Conservation (phyloP, 2,113 vertebrate species). For the Mormyrus lacerda region DNA sequence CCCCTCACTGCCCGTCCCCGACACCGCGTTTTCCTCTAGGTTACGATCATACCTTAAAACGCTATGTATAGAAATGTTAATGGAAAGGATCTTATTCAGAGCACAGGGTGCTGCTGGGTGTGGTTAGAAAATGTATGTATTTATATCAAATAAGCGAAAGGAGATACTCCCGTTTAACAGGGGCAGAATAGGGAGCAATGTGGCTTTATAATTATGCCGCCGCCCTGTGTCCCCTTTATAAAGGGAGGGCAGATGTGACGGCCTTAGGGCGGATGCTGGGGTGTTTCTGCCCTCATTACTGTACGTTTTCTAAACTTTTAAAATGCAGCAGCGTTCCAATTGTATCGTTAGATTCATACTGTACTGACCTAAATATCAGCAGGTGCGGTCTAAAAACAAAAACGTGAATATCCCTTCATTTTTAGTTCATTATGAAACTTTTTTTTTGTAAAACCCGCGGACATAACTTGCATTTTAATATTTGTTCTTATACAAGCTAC, state of each 20-base stretch:
- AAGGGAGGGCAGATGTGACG: neutral
- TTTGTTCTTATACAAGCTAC: neutral
- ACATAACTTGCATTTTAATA: neutral
- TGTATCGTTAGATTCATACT: neutral
- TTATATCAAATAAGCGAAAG: neutral
- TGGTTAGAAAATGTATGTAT: neutral
- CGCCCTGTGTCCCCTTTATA: neutral
- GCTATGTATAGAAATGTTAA: neutral
- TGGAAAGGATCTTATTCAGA: neutral
- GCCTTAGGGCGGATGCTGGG: conserved; percentile 27
- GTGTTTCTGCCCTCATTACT: conserved; percentile 10
- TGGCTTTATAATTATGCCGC: neutral
- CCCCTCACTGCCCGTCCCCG: conserved; percentile 8
- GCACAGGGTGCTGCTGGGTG: neutral
- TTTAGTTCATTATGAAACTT: neutral
- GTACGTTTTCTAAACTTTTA: conserved; percentile 22
- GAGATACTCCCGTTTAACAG: neutral
- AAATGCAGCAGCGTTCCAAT: conserved; percentile 14
- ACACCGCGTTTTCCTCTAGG: conserved; percentile 18
- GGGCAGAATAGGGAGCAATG: neutral
- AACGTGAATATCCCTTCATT: conserved; percentile 5
- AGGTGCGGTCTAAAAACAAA: neutral
- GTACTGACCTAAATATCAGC: neutral
- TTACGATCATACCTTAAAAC: neutral
- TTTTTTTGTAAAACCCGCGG: neutral